These are phyloP conservation scores for Gracilinanus agilis DNA, from an alignment of 2,113 vertebrate species.

Conservation along the genomic window DNA sequence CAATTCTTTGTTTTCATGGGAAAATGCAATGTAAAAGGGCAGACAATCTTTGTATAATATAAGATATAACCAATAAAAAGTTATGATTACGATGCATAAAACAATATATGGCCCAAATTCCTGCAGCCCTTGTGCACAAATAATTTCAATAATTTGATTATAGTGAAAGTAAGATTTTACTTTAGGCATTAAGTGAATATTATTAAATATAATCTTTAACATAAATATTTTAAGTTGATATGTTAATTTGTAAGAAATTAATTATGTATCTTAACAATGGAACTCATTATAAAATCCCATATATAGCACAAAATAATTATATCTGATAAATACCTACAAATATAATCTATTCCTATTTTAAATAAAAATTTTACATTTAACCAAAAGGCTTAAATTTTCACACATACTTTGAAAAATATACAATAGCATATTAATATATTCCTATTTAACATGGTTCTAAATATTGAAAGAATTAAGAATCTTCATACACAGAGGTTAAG, in stretches of 20 bases:
- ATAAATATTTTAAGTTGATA: conserved; percentile 67
- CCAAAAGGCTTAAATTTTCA: conserved; percentile 71
- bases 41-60: conserved; percentile 68
- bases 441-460: conserved; percentile 74
- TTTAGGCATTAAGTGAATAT: conserved; percentile 29
- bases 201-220: conserved; percentile 66
- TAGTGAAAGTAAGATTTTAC: conserved; percentile 41
- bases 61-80: conserved; percentile 58
- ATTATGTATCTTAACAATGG: conserved; percentile 48
- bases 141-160: conserved; percentile 55
- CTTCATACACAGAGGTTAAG: conserved; percentile 57
- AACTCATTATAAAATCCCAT: conserved; percentile 22
- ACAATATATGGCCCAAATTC: conserved; percentile 68
- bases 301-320: conserved; percentile 76
- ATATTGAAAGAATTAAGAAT: conserved; percentile 65
- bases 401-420: conserved; percentile 73
- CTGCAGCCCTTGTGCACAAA: conserved; percentile 66
- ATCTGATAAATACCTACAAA: conserved; percentile 79
- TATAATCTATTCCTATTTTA: conserved; percentile 76
- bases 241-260: conserved; percentile 67
- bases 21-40: conserved; percentile 70
- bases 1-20: conserved; percentile 51
- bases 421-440: conserved; percentile 62
- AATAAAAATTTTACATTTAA: conserved; percentile 74
- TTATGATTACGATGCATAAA: conserved; percentile 57